Percentiles rank a stretch among this genome's conserved stretches.
Conservation (phyloP, 2,113 vertebrate species). For the Acanthochromis polyacanthus region DNA sequence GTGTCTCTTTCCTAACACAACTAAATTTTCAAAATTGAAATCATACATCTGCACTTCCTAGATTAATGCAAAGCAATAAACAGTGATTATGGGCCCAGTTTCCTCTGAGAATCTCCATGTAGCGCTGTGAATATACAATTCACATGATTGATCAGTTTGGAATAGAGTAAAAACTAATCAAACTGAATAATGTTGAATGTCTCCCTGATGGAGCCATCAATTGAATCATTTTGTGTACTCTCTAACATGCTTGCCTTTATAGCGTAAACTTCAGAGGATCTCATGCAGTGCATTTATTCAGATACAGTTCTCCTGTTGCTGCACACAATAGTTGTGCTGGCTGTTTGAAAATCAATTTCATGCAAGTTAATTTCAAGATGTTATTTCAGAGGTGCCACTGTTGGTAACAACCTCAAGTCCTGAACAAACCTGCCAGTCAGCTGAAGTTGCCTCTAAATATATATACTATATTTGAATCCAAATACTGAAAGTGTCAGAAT, state of each 20-base stretch:
- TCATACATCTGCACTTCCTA: slow-evolving; percentile 59
- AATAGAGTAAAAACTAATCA: slow-evolving; percentile 67
- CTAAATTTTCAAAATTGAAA: slow-evolving; percentile 53
- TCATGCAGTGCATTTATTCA: slow-evolving; percentile 32
- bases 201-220: slow-evolving; percentile 49
- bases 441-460: background rate
- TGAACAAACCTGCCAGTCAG: slow-evolving; percentile 13
- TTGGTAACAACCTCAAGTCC: background rate
- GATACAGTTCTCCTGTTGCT: slow-evolving; percentile 15
- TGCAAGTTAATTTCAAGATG: slow-evolving; percentile 31
- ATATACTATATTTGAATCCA: background rate
- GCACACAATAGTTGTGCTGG: slow-evolving; percentile 9
- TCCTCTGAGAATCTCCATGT: slow-evolving; percentile 53
- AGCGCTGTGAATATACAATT: slow-evolving; percentile 61
- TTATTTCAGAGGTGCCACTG: background rate
- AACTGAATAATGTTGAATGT: slow-evolving; percentile 63
- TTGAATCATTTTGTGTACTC: slow-evolving; percentile 62
- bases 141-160: slow-evolving; percentile 70
- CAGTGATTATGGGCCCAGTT: slow-evolving; percentile 59
- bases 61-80: slow-evolving; percentile 76
- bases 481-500: background rate
- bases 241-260: slow-evolving; percentile 27
- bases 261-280: slow-evolving; percentile 18
- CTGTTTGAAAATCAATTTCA: slow-evolving; percentile 47
- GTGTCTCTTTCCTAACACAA: slow-evolving; percentile 32